These are phyloP conservation scores for Rhabdornis inornatus DNA, from an alignment of 2,113 vertebrate genomes.

Conservation along the genomic window DNA sequence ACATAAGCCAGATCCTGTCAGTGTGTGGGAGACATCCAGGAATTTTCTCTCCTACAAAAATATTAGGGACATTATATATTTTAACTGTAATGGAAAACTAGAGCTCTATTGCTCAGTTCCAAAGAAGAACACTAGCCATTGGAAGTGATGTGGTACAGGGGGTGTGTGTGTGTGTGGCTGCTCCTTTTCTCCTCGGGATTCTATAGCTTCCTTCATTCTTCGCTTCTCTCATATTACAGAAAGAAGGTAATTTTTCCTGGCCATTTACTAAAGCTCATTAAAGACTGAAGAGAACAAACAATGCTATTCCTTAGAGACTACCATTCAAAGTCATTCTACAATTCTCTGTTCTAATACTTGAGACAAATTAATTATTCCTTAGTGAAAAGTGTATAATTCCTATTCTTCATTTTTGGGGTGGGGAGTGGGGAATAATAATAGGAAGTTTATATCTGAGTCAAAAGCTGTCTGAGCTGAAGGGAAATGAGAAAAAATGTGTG, in stretches of 20 bases:
- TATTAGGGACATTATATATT: constrained; percentile 61
- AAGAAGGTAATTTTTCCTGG: constrained; percentile 91
- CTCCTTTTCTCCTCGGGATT: constrained; percentile 73
- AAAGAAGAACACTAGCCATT: constrained; percentile 6
- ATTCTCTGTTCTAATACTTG: constrained; percentile 97
- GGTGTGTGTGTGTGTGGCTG: not conserved
- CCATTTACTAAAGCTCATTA: constrained; percentile 99
- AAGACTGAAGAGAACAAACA: constrained; percentile 93
- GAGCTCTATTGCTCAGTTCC: constrained; percentile 39
- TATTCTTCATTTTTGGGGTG: constrained; percentile 81
- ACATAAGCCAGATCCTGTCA: constrained; percentile 56
- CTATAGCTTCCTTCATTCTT: constrained; percentile 84
- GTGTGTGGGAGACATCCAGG: constrained; percentile 36
- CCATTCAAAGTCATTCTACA: constrained; percentile 94
- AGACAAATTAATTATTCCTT: constrained; percentile 99
- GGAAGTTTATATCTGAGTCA: constrained; percentile 86
- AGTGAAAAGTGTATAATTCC: constrained; percentile 92
- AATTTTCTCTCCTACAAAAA: constrained; percentile 57
- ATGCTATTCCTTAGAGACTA: constrained; percentile 92
- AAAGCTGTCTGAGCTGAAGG: constrained; percentile 86
- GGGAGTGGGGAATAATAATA: constrained; percentile 83
- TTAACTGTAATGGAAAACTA: constrained; percentile 65
- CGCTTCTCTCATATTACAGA: constrained; percentile 89
- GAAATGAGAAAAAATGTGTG: constrained; percentile 88
- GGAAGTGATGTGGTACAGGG: not conserved